Percentiles rank a stretch among this genome's conserved stretches.
These are phyloP conservation scores for Andricus curvator DNA, from an alignment of 2,888 invertebrate species.

Conservation along the genomic window DNA sequence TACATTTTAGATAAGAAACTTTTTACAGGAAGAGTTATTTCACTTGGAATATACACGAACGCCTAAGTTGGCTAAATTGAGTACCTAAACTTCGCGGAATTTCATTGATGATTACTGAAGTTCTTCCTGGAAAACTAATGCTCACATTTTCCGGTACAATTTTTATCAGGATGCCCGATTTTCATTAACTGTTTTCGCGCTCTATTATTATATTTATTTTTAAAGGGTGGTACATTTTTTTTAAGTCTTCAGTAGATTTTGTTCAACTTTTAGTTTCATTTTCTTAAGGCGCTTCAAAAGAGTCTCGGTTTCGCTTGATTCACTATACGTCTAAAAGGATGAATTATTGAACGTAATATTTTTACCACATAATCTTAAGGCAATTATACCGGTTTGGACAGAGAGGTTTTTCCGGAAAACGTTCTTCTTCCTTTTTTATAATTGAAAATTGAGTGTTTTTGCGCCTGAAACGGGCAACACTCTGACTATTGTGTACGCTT, in stretches of 20 bases:
- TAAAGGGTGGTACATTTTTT: background rate
- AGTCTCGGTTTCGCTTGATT: too few species aligned
- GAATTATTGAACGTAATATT: too few species aligned
- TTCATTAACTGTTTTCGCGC: background rate
- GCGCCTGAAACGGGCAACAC: too few species aligned
- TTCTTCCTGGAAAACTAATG: background rate
- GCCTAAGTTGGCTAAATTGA: background rate
- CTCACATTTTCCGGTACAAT: background rate
- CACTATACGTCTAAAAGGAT: too few species aligned
- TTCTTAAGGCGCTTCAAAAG: too few species aligned
- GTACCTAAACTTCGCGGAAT: slow-evolving; percentile 1
- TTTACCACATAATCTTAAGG: too few species aligned
- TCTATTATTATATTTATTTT: background rate
- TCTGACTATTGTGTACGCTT: too few species aligned
- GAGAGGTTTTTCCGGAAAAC: too few species aligned
- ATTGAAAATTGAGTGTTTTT: too few species aligned
- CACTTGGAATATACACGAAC: slow-evolving; percentile 12
- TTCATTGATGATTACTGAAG: background rate
- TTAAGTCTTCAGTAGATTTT: background rate
- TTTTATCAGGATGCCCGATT: background rate
- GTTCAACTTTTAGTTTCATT: background rate
- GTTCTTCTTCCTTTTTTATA: too few species aligned
- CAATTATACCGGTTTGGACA: too few species aligned
- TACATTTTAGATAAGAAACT: slow-evolving; percentile 41
- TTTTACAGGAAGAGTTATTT: slow-evolving; percentile 25